Evolutionary conservation across 2,797 vertebrate species (phyloP).

Genomic region (Podarcis siculus): DNA sequence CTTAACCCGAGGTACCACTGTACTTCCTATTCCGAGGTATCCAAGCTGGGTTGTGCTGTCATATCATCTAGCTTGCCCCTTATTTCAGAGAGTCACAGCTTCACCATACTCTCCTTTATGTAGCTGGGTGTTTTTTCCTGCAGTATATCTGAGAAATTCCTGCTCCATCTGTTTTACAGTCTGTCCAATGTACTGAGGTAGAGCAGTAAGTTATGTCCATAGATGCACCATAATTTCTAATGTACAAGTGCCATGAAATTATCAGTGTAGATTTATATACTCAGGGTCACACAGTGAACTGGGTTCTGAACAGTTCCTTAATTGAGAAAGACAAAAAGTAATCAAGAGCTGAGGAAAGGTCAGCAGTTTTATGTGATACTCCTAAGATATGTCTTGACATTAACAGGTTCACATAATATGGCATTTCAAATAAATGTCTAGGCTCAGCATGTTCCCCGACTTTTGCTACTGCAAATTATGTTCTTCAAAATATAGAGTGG

Average conservation of each 20-base stretch:
- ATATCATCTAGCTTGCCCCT: background rate
- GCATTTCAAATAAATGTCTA: constrained; percentile 42
- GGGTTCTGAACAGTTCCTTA: constrained; percentile 66
- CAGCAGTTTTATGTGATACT: constrained; percentile 57
- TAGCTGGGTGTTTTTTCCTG: constrained; percentile 43
- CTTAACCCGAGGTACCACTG: too few species aligned
- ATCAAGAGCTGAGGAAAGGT: constrained; percentile 52
- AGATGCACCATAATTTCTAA: constrained; percentile 68
- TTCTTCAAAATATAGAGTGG: constrained; percentile 34
- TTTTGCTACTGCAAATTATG: constrained; percentile 29
- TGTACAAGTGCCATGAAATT: constrained; percentile 69
- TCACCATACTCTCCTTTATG: constrained; percentile 55
- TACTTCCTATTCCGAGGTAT: background rate
- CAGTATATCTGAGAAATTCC: constrained; percentile 69
- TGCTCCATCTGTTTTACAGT: constrained; percentile 60
- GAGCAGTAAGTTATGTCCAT: constrained; percentile 64
- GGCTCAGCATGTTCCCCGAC: constrained; percentile 48
- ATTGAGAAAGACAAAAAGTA: constrained; percentile 61
- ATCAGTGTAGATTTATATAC: constrained; percentile 67
- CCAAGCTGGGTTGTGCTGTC: background rate
- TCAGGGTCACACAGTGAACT: constrained; percentile 58
- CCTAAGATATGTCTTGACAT: constrained; percentile 45
- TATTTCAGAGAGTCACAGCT: constrained; percentile 50
- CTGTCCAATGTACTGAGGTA: constrained; percentile 60
- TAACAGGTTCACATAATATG: constrained; percentile 11